Evolutionary conservation across 2,797 vertebrate genomes (phyloP).

Genomic region (Lates japonicus): DNA sequence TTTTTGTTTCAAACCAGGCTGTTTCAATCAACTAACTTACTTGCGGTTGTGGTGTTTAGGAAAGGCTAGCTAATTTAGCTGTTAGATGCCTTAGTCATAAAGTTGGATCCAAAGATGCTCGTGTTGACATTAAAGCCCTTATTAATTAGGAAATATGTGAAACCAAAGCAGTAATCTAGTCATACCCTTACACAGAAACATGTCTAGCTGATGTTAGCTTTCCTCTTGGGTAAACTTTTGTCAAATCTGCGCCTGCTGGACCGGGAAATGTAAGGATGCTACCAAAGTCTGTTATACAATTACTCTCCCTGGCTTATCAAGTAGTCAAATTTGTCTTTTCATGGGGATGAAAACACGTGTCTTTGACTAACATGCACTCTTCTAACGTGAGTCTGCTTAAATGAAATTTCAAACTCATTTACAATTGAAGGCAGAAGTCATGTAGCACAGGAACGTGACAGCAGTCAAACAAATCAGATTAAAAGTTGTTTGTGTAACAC

Average conservation of each 20-base stretch:
- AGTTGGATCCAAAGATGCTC: constrained; percentile 26
- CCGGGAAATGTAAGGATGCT: background rate
- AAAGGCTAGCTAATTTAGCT: background rate
- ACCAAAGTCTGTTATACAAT: background rate
- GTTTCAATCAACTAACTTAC: background rate
- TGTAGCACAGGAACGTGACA: background rate
- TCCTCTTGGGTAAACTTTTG: background rate
- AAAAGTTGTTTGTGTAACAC: background rate
- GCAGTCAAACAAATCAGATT: background rate
- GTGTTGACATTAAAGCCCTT: background rate
- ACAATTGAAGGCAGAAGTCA: background rate
- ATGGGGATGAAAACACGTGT: no score
- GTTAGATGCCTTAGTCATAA: constrained; percentile 33
- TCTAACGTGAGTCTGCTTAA: background rate
- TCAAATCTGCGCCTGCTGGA: background rate
- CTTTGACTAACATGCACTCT: background rate
- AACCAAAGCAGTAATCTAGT: background rate
- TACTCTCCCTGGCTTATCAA: background rate
- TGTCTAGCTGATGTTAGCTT: background rate
- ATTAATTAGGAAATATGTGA: no score
- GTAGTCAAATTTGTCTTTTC: background rate
- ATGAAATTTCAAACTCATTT: background rate
- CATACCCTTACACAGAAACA: background rate
- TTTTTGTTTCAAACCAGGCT: background rate
- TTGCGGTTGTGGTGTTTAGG: background rate